A percentile compares a stretch with the other conserved stretches of the same genome.
Conservation (phyloP, 1,140 invertebrate genomes). For the Pentalonia nigronervosa region DNA sequence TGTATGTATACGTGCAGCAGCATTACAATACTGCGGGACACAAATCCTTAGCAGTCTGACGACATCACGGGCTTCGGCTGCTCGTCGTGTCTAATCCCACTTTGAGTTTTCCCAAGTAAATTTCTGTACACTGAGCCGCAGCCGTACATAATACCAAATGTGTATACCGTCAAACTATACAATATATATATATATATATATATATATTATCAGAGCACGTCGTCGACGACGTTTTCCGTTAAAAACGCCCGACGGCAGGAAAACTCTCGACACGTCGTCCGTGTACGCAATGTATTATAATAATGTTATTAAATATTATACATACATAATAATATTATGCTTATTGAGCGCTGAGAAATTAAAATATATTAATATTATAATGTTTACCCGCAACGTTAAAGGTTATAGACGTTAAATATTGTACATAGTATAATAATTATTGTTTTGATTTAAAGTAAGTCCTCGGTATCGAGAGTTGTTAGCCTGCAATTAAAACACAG, state of each 20-base stretch:
- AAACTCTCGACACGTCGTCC: background rate
- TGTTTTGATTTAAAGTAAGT: no score
- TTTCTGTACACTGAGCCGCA: background rate
- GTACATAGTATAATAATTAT: no score
- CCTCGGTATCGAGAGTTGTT: no score
- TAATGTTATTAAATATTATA: no score
- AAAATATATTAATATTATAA: background rate
- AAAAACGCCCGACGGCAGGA: background rate
- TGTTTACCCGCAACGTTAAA: no score
- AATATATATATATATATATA: no score
- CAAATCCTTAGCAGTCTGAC: conserved; percentile 20
- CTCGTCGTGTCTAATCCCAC: background rate
- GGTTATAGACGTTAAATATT: no score
- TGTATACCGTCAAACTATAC: background rate
- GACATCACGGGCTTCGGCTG: conserved; percentile 6
- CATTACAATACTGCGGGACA: background rate
- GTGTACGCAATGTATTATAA: background rate
- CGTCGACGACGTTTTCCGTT: background rate
- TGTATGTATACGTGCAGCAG: background rate
- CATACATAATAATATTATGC: background rate
- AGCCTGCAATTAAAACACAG: no score
- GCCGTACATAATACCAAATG: background rate
- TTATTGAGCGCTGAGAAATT: background rate
- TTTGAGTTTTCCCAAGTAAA: background rate
- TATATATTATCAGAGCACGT: no score